phyloP scores from a whole-genome alignment of 1,140 invertebrate genomes.

The Atta texana region DNA sequence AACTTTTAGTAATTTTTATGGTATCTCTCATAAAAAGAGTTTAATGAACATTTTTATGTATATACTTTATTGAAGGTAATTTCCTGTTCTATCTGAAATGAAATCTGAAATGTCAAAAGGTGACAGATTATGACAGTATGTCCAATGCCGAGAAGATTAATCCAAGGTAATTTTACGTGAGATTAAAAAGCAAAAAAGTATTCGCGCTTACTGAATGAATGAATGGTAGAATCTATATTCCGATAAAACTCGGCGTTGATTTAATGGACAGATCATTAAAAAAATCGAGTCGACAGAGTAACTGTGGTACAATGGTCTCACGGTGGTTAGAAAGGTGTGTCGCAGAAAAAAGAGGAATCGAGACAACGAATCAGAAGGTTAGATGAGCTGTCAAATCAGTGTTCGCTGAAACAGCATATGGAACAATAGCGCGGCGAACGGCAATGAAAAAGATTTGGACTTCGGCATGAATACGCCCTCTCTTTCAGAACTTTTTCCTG shows the following conservation, averaged over 20 bases:
- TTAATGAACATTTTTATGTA: constrained; percentile 20
- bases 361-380: constrained; percentile 72
- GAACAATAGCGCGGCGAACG: constrained; percentile 72
- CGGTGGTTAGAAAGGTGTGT: constrained; percentile 36
- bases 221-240: constrained; percentile 3
- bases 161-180: constrained; percentile 15
- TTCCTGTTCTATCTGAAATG: neutral
- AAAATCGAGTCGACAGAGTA: constrained; percentile 32
- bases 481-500: constrained; percentile 42
- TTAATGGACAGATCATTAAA: constrained; percentile 16
- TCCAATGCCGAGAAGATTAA: constrained; percentile 2
- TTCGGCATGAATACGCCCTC: constrained; percentile 39
- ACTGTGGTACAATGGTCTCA: constrained; percentile 52
- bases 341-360: constrained; percentile 56
- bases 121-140: neutral
- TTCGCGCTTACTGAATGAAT: constrained; percentile 4
- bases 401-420: constrained; percentile 64
- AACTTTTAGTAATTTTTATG: neutral
- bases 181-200: neutral
- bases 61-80: neutral
- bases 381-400: constrained; percentile 76
- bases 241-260: constrained; percentile 52
- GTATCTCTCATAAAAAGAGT: neutral
- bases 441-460: constrained; percentile 61
- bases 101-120: constrained; percentile 14